Evolutionary conservation across 1,140 invertebrate species (phyloP), one percentile per base, ranked within the genome.

Genomic region (Hylaeus volcanicus): DNA sequence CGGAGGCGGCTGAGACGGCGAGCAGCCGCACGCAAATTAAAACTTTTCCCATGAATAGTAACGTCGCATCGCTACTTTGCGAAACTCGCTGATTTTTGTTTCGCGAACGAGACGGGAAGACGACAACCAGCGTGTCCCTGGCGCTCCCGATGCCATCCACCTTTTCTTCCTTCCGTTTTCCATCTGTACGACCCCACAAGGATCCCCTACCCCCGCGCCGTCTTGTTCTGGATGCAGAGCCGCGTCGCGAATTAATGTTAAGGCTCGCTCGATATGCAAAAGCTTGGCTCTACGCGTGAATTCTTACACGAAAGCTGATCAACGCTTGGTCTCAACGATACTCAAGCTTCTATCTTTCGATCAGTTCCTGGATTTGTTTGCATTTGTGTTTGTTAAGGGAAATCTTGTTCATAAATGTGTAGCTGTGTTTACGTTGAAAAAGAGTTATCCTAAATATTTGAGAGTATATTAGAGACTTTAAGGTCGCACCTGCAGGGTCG

Each of bases 21-120:
- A 53, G 65, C 65, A 37, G 60, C 69, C 72, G 55, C 74, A 76
- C 61, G 82, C 81, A 85, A 86, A 90, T 90, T 89, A 88, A 90
- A 90, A 90, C 76, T 89, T 90, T 90, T 90, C 79, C 79, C 79
- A 90, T 90, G 86, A 89, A 90, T 90, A 89, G 78, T 87, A 87
- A 88, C 63, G 61, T 74, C 65, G 55, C 78, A 26, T 79, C 37
- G 63, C 64, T 51, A 48, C 70, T 56, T 65, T 51, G 64, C 75
- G 70, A 86, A 84, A 87, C 70, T 89, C 74, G 75, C 58, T 87
- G 85, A 88, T 88, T 89, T 89, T 85, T 83, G 55, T 74, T 76
- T 82, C 58, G 71, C 53, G 41, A 12, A 14, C 69, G 43, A 37
- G 45, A n/a, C 15, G 45, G 39, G 48, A 60, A 43, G 64, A 73